Percentiles rank a stretch among this genome's conserved stretches.
These are phyloP conservation scores for Cyanistes caeruleus DNA, from an alignment of 2,113 vertebrate genomes.

Conservation along the genomic window DNA sequence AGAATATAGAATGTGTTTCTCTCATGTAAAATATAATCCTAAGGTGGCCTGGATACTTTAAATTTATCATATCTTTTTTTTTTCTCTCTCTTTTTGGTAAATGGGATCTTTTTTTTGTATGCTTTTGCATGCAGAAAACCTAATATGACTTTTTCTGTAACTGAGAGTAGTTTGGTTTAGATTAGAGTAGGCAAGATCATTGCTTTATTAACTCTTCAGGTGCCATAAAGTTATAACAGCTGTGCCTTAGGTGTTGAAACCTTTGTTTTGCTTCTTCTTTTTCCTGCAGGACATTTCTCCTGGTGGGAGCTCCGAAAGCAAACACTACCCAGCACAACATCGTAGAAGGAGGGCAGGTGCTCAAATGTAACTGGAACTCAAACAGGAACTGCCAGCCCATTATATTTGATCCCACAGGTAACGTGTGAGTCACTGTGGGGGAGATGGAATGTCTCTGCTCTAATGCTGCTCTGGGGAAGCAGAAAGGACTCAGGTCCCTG, in stretches of 20 bases:
- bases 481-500: neutral
- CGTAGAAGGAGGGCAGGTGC: slow-evolving; percentile 90
- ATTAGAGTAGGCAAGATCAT: neutral
- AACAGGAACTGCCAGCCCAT: slow-evolving; percentile 81
- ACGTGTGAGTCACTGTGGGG: rapidly evolving
- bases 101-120: neutral
- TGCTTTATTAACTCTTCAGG: neutral
- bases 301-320: slow-evolving; percentile 93
- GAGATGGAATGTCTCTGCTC: neutral
- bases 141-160: neutral
- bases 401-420: slow-evolving; percentile 88
- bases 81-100: neutral
- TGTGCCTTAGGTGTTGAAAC: neutral
- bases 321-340: slow-evolving; percentile 83
- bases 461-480: neutral
- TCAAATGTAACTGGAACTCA: slow-evolving; percentile 85
- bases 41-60: neutral
- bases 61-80: neutral
- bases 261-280: neutral
- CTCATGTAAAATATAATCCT: neutral
- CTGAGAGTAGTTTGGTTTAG: neutral
- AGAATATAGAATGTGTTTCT: neutral
- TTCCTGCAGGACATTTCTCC: slow-evolving; percentile 81
- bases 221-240: neutral
- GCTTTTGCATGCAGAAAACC: neutral